These are phyloP conservation scores for Aphaenogaster floridana DNA, from an alignment of 1,140 invertebrate species.

Conservation along the genomic window DNA sequence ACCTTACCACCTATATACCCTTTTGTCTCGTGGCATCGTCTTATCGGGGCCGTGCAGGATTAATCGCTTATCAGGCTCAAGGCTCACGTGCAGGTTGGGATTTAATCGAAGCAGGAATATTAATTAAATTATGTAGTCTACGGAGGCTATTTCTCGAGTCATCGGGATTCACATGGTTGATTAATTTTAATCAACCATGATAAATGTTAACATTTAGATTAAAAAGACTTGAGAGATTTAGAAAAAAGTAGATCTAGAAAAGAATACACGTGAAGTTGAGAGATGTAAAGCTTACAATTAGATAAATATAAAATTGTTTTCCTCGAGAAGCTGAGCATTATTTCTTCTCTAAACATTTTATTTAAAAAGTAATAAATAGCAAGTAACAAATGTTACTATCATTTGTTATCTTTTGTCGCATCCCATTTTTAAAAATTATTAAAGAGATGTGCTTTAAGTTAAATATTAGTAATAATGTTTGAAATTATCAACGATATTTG, in stretches of 20 bases:
- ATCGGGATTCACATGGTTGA: slow-evolving; percentile 23
- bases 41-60: slow-evolving; percentile 75
- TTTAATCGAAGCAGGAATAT: slow-evolving; percentile 75
- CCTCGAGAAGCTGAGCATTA: not conserved
- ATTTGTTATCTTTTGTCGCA: not conserved
- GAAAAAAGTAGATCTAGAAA: not conserved
- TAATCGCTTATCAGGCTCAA: slow-evolving; percentile 77
- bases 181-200: slow-evolving; percentile 48
- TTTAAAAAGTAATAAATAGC: not conserved
- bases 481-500: not conserved
- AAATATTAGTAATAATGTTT: not conserved
- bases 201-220: not conserved
- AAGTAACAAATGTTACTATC: not conserved
- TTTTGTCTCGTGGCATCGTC: slow-evolving; percentile 76
- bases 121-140: slow-evolving; percentile 75
- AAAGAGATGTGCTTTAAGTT: not conserved
- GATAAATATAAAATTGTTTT: not conserved
- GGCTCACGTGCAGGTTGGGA: slow-evolving; percentile 69
- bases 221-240: not conserved
- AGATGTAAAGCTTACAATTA: not conserved
- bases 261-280: not conserved
- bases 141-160: slow-evolving; percentile 26
- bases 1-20: slow-evolving; percentile 68
- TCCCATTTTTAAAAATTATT: not conserved
- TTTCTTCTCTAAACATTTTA: not conserved